Conservation (phyloP, 1,140 invertebrate genomes). For the Halesus radiatus region DNA sequence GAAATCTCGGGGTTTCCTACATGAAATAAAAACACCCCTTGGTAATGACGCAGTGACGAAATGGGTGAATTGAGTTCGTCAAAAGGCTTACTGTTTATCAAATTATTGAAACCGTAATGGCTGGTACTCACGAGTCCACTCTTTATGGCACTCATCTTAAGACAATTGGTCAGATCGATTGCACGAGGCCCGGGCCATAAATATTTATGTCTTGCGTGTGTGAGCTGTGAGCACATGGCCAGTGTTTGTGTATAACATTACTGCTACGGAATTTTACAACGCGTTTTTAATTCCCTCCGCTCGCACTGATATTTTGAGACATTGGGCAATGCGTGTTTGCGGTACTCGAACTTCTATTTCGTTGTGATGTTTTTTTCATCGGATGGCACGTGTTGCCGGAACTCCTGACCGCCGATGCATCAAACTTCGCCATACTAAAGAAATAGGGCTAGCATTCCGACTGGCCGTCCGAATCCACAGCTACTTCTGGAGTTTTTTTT, state of each 20-base stretch:
- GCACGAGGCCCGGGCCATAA: slow-evolving; percentile 20
- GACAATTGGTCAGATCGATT: slow-evolving; percentile 29
- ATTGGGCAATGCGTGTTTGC: slow-evolving; percentile 28
- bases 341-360: slow-evolving; percentile 22
- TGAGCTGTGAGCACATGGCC: slow-evolving; percentile 20
- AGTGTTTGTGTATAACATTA: slow-evolving; percentile 28
- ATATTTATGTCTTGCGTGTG: slow-evolving; percentile 29
- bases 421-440: no score
- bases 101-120: not conserved
- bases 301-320: not conserved
- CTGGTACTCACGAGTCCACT: not conserved
- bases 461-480: no score
- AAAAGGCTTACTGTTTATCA: no score
- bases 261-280: slow-evolving; percentile 14
- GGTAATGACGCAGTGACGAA: no score
- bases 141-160: slow-evolving; percentile 19
- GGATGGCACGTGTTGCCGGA: slow-evolving; percentile 13
- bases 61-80: no score
- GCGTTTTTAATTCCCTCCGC: slow-evolving; percentile 23
- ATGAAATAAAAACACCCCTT: no score
- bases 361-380: slow-evolving; percentile 5
- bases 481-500: no score
- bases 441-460: no score
- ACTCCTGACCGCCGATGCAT: no score
- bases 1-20: no score